phyloP scores from a whole-genome alignment of 2,797 vertebrate species.

The Aplochiton taeniatus region DNA sequence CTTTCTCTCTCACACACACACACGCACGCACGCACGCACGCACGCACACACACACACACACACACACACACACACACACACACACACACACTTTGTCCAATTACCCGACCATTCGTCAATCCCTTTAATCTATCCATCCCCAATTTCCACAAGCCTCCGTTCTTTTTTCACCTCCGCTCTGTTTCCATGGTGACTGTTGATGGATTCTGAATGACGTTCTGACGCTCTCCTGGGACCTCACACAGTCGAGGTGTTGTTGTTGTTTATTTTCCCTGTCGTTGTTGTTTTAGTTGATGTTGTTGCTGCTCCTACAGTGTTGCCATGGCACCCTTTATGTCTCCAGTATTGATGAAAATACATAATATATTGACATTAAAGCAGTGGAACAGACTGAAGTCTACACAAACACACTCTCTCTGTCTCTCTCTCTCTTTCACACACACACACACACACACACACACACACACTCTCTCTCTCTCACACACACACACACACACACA shows the following conservation, averaged over 20 bases:
- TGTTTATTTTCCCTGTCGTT: background rate
- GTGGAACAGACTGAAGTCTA: background rate
- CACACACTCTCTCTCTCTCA: background rate
- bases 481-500: background rate
- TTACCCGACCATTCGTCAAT: conserved; percentile 8
- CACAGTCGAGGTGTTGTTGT: conserved; percentile 3
- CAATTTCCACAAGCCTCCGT: conserved; percentile 22
- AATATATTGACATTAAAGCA: too few relatives aligned
- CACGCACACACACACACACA: background rate
- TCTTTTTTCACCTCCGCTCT: conserved; percentile 25
- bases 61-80: conserved; percentile 5
- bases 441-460: conserved; percentile 16
- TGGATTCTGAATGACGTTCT: background rate
- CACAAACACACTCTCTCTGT: background rate
- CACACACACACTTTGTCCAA: background rate
- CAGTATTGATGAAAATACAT: too few relatives aligned
- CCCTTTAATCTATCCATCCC: background rate
- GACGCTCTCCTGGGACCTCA: background rate
- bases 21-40: background rate
- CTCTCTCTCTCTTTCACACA: too few relatives aligned
- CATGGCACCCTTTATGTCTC: background rate
- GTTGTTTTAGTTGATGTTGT: conserved; percentile 10
- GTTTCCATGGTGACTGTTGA: conserved; percentile 59
- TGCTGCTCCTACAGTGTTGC: background rate
- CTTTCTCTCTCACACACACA: background rate